Percentiles rank a stretch among this genome's conserved stretches.
These are phyloP conservation scores for Poicephalus gulielmi DNA, from an alignment of 2,113 vertebrate genomes.

Conservation along the genomic window DNA sequence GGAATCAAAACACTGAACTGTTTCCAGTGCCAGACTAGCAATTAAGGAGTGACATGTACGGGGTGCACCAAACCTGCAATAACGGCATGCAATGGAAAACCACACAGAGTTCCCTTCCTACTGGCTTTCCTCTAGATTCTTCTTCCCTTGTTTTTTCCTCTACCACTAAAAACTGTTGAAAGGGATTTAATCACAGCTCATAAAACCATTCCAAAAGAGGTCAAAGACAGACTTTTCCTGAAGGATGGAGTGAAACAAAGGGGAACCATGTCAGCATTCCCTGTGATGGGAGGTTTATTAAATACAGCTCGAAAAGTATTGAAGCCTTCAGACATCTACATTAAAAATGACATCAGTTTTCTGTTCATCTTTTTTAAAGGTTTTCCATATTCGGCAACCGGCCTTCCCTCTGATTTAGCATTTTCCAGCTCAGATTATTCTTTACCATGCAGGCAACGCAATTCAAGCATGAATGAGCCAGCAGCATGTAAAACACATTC, in stretches of 20 bases:
- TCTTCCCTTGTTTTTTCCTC: not conserved
- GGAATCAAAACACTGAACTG: not conserved
- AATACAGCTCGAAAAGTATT: not conserved
- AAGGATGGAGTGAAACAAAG: not conserved
- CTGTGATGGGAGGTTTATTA: not conserved
- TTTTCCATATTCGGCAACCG: not conserved
- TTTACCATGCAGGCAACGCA: not conserved
- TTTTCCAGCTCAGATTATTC: not conserved
- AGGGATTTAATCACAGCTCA: not conserved
- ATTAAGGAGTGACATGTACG: not conserved
- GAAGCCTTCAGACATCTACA: not conserved
- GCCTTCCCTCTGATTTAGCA: not conserved
- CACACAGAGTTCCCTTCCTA: accelerated
- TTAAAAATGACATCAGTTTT: not conserved
- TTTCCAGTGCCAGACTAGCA: not conserved
- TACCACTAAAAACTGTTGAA: not conserved
- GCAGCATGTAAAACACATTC: not conserved
- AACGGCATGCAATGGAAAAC: not conserved
- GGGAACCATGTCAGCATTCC: not conserved
- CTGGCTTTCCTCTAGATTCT: not conserved
- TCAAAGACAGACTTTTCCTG: not conserved
- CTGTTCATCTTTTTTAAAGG: not conserved
- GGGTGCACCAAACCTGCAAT: not conserved
- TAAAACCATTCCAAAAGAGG: not conserved
- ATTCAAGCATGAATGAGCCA: not conserved